Conservation (phyloP, 2,888 invertebrate species). For the Callyntrura guangdongensis region DNA sequence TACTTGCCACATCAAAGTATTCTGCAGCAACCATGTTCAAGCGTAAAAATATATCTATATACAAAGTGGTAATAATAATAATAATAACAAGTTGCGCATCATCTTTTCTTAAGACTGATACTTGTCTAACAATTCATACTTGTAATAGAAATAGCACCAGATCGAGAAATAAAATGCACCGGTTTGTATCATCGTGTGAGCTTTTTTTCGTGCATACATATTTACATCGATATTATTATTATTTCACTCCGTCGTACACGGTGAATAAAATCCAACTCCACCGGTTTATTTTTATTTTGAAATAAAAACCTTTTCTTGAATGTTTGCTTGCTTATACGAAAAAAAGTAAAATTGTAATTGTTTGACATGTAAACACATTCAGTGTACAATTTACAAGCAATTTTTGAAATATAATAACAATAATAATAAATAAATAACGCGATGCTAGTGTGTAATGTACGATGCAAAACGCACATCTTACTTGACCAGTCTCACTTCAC, state of each 20-base stretch:
- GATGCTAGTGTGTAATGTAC: not conserved
- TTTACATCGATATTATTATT: no score
- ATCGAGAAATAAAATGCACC: constrained; percentile 36
- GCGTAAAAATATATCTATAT: not conserved
- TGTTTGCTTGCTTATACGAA: not conserved
- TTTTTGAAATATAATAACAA: constrained; percentile 61
- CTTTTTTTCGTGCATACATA: not conserved
- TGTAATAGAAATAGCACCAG: not conserved
- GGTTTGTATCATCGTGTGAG: constrained; percentile 35
- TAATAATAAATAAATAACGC: constrained; percentile 29
- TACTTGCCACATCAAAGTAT: not conserved
- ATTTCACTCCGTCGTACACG: not conserved
- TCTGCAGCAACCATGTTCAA: not conserved
- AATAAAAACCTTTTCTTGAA: constrained; percentile 9
- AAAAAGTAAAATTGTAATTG: constrained; percentile 35
- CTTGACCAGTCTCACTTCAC: constrained; percentile 45
- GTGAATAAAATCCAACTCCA: constrained; percentile 52
- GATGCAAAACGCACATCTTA: constrained; percentile 13
- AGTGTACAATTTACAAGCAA: constrained; percentile 71
- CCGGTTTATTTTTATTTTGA: constrained; percentile 52
- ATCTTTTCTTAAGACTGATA: constrained; percentile 13
- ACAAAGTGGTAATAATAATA: not conserved
- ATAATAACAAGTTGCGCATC: not conserved
- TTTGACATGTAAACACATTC: constrained; percentile 69
- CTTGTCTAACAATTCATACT: constrained; percentile 18